Base-by-base conservation (phyloP, 2,888 invertebrate genomes). In the Aplocera efformata region DNA sequence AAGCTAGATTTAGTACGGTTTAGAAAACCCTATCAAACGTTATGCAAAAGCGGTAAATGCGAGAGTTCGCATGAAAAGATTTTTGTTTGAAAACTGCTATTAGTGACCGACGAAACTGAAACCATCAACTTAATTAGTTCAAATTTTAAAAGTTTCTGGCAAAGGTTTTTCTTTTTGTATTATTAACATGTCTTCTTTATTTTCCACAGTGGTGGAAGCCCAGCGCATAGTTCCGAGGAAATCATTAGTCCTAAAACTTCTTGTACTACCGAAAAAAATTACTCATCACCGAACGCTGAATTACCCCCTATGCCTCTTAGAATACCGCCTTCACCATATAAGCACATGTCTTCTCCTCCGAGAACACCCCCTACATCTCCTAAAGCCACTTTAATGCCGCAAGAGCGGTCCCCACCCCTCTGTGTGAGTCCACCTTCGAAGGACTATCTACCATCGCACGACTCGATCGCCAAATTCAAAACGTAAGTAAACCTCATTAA, bases 401-500 rank as follows among this genome's bases (percentile, higher is more conserved):
- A 71, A 34, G 84, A 81, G 10, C 62, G 71, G 33, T 88, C 85
- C 0, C 88, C 86, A 0, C 88, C 85, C 5, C 68, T 85, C 2
- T 88, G 84, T 60, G 79, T 73, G 35, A 88, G 84, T 47, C 86
- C 86, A 1, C 83, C 77, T 3, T 63, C 69, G 8, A 82, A 72
- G 47, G 81, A 81, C 35, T 70, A 72, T 32, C 77, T 73, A 29
- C 72, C 84, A 1, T 68, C 79, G 6, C 72, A 73, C 23, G 89
- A 88, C 41, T 82, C 88, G 1, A 78, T 89, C 45, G 75, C 75
- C 6, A 65, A 81, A 33, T 89, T 88, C 48, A 89, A 88, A 72
- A 86, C 86, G 89, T 89, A 66, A 80, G 88, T 77, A 54, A 13
- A 33, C 37, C n/a, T n/a, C n/a, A n/a, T n/a, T n/a, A n/a, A n/a